phyloP scores from a whole-genome alignment of 2,113 vertebrate species.

The Platichthys flesus region DNA sequence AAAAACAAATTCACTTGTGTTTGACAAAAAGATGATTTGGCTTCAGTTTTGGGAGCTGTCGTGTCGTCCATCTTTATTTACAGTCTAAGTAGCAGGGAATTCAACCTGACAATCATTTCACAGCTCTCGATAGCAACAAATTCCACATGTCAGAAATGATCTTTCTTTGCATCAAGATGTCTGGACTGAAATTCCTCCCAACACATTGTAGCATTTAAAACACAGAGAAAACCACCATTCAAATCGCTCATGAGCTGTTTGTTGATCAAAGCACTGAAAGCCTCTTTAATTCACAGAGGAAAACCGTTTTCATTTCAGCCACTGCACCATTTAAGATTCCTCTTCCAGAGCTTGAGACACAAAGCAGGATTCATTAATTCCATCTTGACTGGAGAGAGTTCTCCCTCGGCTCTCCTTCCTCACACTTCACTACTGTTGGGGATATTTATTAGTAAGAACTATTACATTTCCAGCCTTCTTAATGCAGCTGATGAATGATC shows the following conservation, averaged over 20 bases:
- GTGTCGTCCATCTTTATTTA: no score
- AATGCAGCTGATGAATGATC: background rate
- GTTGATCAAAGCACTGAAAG: background rate
- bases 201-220: background rate
- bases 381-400: background rate
- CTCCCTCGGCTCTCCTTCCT: background rate
- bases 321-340: background rate
- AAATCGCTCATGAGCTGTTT: background rate
- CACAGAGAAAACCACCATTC: background rate
- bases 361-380: background rate
- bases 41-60: background rate
- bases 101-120: background rate
- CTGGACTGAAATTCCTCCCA: background rate
- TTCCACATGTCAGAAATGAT: no score
- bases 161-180: no score
- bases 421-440: background rate
- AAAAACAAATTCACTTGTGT: background rate
- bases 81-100: background rate
- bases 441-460: background rate
- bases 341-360: background rate
- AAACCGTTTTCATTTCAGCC: conserved; percentile 2
- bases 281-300: background rate
- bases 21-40: background rate
- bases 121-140: no score
- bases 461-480: background rate